A percentile compares a stretch with the other conserved stretches of the same genome.
These are phyloP conservation scores for Meriones psammophilus DNA, from an alignment of 2,797 vertebrate genomes.

Conservation along the genomic window DNA sequence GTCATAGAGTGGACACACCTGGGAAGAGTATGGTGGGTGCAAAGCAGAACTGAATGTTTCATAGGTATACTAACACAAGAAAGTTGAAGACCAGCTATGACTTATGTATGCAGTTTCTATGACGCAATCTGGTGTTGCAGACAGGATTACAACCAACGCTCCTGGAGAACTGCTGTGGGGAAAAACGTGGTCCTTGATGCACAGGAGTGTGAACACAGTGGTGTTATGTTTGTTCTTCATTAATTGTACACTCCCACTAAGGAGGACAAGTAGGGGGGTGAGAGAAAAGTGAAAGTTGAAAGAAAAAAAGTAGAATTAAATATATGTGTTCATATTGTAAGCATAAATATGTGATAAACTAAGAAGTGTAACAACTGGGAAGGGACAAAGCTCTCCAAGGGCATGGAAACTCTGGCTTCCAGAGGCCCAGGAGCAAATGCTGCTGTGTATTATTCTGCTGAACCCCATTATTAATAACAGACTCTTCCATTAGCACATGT, in stretches of 20 bases:
- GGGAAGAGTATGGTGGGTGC: not conserved
- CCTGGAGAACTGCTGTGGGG: not conserved
- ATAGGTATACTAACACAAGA: not conserved
- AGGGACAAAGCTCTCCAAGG: not conserved
- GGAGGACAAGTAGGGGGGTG: not conserved
- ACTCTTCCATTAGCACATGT: not conserved
- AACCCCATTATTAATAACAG: not conserved
- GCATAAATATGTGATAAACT: not conserved
- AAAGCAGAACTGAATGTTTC: not conserved
- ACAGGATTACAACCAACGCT: not conserved
- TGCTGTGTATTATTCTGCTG: not conserved
- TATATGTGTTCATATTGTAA: not conserved
- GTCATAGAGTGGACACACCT: not conserved
- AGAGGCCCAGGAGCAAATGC: not conserved
- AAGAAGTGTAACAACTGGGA: not conserved
- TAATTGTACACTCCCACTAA: not conserved
- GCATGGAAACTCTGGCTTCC: not conserved
- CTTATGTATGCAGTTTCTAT: not conserved
- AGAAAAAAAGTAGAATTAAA: constrained; percentile 14
- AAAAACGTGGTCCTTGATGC: not conserved
- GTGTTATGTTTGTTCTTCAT: constrained; percentile 13
- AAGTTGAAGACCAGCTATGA: not conserved
- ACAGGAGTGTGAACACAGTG: not conserved
- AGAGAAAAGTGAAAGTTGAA: not conserved
- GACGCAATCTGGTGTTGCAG: not conserved